Evolutionary conservation across 2,113 vertebrate species (phyloP), one percentile per base, ranked within the genome.

Genomic region (Gadus chalcogrammus): DNA sequence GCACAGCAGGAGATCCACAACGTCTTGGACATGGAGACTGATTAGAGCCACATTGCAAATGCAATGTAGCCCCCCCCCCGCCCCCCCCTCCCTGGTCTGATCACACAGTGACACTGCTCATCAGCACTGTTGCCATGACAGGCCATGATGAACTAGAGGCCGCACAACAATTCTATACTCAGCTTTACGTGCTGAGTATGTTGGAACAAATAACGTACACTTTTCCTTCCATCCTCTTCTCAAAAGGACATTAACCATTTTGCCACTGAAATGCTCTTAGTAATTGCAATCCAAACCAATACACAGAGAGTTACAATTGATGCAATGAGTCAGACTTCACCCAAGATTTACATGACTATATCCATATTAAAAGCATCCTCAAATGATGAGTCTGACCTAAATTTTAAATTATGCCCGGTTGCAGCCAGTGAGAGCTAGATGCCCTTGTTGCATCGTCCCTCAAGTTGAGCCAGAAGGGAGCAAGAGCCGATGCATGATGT

Each of bases 391-490:
- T 2, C 59, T 27, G 74, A n/a, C 31, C 3, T 42, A 61, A 48
- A 68, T 60, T 60, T 72, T 66, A 56, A 42, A 71, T 27, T 6
- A 64, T 31, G 38, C n/a, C 59, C 69, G 31, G 64, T 72, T 75
- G 60, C 42, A 63, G 63, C 63, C 61, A 48, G 9, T 48, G 38
- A 87, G 68, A 59, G 42, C 66, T 13, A n/a, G 68, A 18, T 17
- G 16, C 58, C 42, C 18, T 55, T 59, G 63, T 71, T 77, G 63
- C 61, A 72, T 35, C 56, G 11, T 42, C 8, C 38, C 55, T 64
- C 75, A 83, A 85, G 81, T 87, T 85, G 60, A 35, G 27, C 70
- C 71, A 88, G 81, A 84, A 67, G 83, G 66, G 56, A 82, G 71
- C 24, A 16, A 11, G 35, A 17, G 60, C 56, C 68, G 31, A 7